Percentiles rank a stretch among this genome's conserved stretches.
phyloP scores from a whole-genome alignment of 2,113 vertebrate species.

The Chloroceryle aenea region DNA sequence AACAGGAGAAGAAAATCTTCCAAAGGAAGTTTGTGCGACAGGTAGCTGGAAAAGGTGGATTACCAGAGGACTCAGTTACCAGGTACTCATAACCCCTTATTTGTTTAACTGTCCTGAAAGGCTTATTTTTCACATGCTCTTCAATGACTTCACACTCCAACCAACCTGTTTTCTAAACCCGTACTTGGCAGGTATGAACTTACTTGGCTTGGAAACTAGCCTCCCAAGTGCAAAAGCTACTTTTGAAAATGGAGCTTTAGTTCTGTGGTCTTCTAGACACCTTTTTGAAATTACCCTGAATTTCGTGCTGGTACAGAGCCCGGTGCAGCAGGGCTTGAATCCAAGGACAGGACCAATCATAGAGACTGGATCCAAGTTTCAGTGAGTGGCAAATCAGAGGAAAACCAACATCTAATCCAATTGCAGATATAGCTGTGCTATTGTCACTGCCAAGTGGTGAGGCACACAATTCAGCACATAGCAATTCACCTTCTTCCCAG shows the following conservation, averaged over 20 bases:
- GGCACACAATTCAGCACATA: background rate
- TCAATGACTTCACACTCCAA: slow-evolving; percentile 16
- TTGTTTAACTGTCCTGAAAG: background rate
- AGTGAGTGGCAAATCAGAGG: slow-evolving; percentile 45
- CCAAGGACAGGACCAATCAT: slow-evolving; percentile 64
- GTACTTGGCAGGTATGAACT: slow-evolving; percentile 15
- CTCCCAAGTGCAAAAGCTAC: slow-evolving; percentile 47
- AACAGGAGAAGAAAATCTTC: background rate
- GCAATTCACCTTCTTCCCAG: slow-evolving; percentile 24
- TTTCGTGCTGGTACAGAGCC: slow-evolving; percentile 29
- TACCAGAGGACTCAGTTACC: background rate
- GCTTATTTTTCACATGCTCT: background rate
- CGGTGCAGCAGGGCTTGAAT: slow-evolving; percentile 28
- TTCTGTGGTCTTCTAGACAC: slow-evolving; percentile 48
- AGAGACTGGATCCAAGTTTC: slow-evolving; percentile 42
- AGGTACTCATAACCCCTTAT: background rate
- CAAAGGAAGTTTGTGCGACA: background rate
- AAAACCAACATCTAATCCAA: slow-evolving; percentile 37
- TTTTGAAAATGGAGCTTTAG: slow-evolving; percentile 37
- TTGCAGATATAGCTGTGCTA: slow-evolving; percentile 16
- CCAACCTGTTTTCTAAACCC: slow-evolving; percentile 37
- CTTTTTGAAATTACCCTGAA: slow-evolving; percentile 33
- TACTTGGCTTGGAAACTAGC: slow-evolving; percentile 21
- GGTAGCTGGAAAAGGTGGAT: background rate
- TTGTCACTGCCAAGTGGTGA: slow-evolving; percentile 41